These are phyloP conservation scores for Theodoxus fluviatilis DNA, from an alignment of 2,888 invertebrate genomes.

Conservation along the genomic window DNA sequence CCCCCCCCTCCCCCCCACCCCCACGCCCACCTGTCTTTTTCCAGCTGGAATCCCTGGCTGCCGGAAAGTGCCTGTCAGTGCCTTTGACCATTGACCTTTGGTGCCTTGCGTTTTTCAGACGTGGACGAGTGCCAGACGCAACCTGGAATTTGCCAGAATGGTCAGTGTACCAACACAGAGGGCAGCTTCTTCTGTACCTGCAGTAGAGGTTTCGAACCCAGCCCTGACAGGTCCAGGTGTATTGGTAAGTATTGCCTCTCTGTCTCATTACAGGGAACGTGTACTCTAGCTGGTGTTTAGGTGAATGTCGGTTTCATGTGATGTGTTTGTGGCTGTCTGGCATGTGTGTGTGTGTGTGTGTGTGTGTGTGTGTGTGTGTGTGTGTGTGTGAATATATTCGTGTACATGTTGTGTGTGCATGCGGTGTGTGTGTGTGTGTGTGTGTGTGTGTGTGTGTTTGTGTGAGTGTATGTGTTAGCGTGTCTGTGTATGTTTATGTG, in stretches of 20 bases:
- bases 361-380: conserved; percentile 14
- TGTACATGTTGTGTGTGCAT: too few species aligned
- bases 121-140: conserved; percentile 85
- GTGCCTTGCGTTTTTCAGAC: conserved; percentile 68
- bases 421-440: too few species aligned
- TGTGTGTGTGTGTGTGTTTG: too few species aligned
- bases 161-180: conserved; percentile 80
- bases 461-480: too few species aligned
- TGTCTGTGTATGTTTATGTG: too few species aligned
- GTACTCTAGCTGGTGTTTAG: neutral
- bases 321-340: neutral
- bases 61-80: neutral
- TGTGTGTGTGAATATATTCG: too few species aligned
- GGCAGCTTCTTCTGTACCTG: conserved; percentile 85
- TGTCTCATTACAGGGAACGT: neutral
- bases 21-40: neutral
- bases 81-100: neutral
- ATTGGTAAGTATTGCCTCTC: conserved; percentile 65
- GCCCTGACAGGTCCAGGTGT: conserved; percentile 78
- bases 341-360: conserved; percentile 3
- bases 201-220: conserved; percentile 78
- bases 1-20: neutral
- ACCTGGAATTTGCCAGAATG: conserved; percentile 80
- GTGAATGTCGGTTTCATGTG: too few species aligned
- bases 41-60: neutral